A percentile compares a stretch with the other conserved stretches of the same genome.
phyloP scores from a whole-genome alignment of 2,113 vertebrate genomes.

The Cavia porcellus region DNA sequence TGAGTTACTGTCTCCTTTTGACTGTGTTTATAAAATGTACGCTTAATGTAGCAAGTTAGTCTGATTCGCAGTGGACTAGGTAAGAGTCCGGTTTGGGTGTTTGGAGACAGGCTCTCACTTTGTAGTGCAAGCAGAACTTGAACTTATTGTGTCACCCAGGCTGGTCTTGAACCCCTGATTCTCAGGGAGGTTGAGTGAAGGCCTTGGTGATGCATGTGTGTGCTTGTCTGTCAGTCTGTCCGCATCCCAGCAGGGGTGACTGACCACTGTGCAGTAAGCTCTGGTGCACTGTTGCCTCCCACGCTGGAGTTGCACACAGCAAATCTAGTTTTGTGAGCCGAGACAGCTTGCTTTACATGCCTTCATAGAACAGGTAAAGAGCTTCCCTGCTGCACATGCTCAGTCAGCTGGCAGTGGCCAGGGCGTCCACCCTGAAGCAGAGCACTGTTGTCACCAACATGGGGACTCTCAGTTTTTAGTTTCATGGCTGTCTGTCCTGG shows the following conservation, averaged over 20 bases:
- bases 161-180: neutral
- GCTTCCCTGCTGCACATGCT: neutral
- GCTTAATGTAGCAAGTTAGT: neutral
- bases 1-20: neutral
- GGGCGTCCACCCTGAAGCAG: too few relatives aligned
- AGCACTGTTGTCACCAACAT: rapidly evolving
- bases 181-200: neutral
- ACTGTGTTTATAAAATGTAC: neutral
- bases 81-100: neutral
- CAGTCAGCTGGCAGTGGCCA: neutral
- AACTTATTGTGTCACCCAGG: neutral
- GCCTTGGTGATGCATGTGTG: neutral
- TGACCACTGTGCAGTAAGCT: too few relatives aligned
- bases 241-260: too few relatives aligned
- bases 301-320: neutral
- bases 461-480: neutral
- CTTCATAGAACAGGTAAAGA: neutral
- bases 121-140: neutral
- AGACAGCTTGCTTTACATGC: neutral
- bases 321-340: neutral
- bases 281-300: neutral
- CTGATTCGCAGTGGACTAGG: neutral
- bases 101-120: neutral
- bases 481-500: neutral
- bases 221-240: too few relatives aligned